Evolutionary conservation across 2,888 invertebrate species (phyloP).

Genomic region (Apantesis nais): DNA sequence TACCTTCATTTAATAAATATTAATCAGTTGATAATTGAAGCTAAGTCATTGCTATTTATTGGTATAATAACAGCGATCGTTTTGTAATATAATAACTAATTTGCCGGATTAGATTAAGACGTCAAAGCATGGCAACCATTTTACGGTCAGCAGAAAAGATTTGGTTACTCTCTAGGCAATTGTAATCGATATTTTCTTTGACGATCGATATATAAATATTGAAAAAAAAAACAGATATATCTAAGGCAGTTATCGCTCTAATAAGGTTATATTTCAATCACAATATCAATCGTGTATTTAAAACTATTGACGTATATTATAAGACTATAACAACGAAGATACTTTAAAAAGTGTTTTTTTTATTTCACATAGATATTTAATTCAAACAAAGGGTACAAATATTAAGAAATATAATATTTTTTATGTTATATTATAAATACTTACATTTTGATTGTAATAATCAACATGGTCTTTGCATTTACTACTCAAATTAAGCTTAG

Average conservation of each 20-base stretch:
- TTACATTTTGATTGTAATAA: no score
- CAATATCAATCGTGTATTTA: not conserved
- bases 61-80: conserved; percentile 35
- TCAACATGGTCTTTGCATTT: no score
- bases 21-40: conserved; percentile 63
- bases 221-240: not conserved
- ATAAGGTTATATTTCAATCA: not conserved
- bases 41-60: conserved; percentile 26
- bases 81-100: conserved; percentile 73
- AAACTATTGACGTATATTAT: not conserved
- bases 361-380: not conserved
- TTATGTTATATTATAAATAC: not conserved
- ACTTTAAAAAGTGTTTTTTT: not conserved
- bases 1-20: conserved; percentile 72
- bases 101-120: conserved; percentile 82
- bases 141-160: conserved; percentile 79
- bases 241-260: not conserved
- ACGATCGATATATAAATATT: conserved; percentile 1
- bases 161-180: conserved; percentile 56
- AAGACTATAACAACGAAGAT: not conserved
- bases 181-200: conserved; percentile 61
- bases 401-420: not conserved
- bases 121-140: conserved; percentile 71
- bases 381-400: no score
- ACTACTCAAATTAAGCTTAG: no score